Evolutionary conservation across 2,113 vertebrate species (phyloP), one percentile per base, ranked within the genome.

Genomic region (Otus sunia): DNA sequence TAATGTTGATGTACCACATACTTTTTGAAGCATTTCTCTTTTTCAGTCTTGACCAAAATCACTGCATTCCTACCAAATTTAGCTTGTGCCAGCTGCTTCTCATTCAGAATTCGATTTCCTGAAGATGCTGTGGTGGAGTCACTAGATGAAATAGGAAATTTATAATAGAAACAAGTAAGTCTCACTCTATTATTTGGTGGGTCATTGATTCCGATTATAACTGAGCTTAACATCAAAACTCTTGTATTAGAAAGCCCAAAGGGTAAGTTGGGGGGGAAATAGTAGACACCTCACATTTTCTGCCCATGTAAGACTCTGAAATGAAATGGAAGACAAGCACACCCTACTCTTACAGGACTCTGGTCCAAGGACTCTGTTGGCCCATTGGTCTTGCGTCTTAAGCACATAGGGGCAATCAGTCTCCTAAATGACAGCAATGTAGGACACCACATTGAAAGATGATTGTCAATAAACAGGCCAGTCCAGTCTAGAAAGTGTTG

Each of bases 101-200:
- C 47, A 76, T 93, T 94, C 82, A 66, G 32, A 16, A 32, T 66
- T 86, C 80, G 78, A 80, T 89, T 94, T 96, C 79, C 88, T 91
- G 52, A 94, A 91, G 86, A 67, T 86, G 55, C 64, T 60, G 19
- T 34, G 45, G 23, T 45, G 11, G 41, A 92, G 56, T 86, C 47
- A 43, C 79, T 84, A 36, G 34, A 76, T 30, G 29, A 85, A 77
- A 81, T 49, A 63, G 18, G 36, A 73, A 76, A 73, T 84, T 76
- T 55, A 52, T 37, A 83, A 74, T 12, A 50, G 22, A 90, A 43
- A 60, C 41, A 86, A 69, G 43, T 26, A 72, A 27, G 13, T 36
- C 55, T 75, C 52, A 15, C 19, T 79, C 27, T 84, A 0, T 53
- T 79, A 27, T 82, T 72, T 88, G 12, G 8, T 71, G 15, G 10